Percentiles rank a stretch among this genome's conserved stretches.
These are phyloP conservation scores for Antedon bifida DNA, from an alignment of 35 echinoderm and acorn worm genomes.

Conservation along the genomic window DNA sequence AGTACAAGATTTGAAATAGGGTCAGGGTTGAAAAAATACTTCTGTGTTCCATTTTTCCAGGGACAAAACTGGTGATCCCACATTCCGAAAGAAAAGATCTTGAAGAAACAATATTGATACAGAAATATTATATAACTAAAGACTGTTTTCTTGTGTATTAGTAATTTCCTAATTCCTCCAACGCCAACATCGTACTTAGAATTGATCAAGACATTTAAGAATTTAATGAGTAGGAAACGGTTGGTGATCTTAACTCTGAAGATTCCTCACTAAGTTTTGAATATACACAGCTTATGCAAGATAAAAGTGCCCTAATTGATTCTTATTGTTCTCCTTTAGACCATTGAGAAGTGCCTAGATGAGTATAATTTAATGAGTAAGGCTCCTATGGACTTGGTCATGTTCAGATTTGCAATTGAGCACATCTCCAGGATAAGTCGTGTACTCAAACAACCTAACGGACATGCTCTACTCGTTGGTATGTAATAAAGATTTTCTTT, in stretches of 20 bases:
- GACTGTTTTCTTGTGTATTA: too few species aligned
- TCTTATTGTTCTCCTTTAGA: constrained; percentile 7
- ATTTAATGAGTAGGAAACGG: constrained; percentile 85
- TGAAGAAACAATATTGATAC: too few species aligned
- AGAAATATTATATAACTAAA: too few species aligned
- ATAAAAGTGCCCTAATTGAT: too few species aligned
- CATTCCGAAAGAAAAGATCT: too few species aligned
- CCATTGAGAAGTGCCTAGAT: constrained; percentile 71
- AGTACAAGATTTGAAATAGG: too few species aligned
- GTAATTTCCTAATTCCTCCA: too few species aligned
- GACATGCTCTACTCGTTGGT: constrained; percentile 93
- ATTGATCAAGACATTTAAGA: constrained; percentile 96
- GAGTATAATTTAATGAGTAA: constrained; percentile 97
- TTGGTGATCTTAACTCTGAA: constrained; percentile 95
- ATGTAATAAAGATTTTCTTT: constrained; percentile 14
- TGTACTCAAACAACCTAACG: constrained; percentile 95
- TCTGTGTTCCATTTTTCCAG: too few species aligned
- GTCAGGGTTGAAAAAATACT: too few species aligned
- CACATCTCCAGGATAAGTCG: constrained; percentile 94
- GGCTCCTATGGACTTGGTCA: constrained; percentile 84
- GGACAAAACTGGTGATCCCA: too few species aligned
- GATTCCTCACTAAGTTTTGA: too few species aligned
- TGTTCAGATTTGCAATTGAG: constrained; percentile 96
- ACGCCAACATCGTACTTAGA: constrained; percentile 96
- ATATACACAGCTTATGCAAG: too few species aligned